Evolutionary conservation across 2,113 vertebrate genomes (phyloP), one percentile per base, ranked within the genome.

Genomic region (Pterophyllum scalare): DNA sequence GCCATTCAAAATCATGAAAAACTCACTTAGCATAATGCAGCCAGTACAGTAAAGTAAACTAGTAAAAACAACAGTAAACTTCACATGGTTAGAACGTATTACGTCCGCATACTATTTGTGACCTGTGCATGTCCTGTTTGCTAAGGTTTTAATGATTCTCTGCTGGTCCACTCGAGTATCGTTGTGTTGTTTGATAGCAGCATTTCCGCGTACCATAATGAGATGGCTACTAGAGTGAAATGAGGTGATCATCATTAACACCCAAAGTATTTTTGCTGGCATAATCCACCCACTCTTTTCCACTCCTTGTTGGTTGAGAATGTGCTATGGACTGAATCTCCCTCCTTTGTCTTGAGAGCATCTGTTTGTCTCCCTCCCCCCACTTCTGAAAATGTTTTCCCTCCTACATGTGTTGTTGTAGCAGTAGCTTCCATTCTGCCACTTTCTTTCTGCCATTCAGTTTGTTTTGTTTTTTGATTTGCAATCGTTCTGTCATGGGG

Each of bases 271-370:
- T 54, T 54, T 2, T 6, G 33, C 86, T 59, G 81, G 59, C 89
- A 79, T 87, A 89, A 91, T 91, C 94, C 91, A 86, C 91, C 93
- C 89, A 72, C 93, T 94, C 91, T 93, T 93, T 88, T 93, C 72
- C 92, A 87, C 91, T 89, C 59, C 76, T 93, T 92, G 79, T 88
- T 91, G 92, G 88, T 92, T 91, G 89, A 84, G 84, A 93, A 93
- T 92, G 90, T 93, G 95, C 92, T 90, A 91, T 95, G 92, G 95
- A 95, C 93, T 91, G 94, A 96, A 92, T 95, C 95, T 93, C 93
- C 93, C 94, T 94, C 95, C 94, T 93, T 94, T 95, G 94, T 94
- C 94, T 94, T 93, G 93, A 94, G 90, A 94, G 93, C 94, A 95
- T 94, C 94, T 83, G 87, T 94, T 92, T 95, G 92, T 95, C 93